Conservation (phyloP, 2,797 vertebrate genomes). For the Euthynnus affinis region DNA sequence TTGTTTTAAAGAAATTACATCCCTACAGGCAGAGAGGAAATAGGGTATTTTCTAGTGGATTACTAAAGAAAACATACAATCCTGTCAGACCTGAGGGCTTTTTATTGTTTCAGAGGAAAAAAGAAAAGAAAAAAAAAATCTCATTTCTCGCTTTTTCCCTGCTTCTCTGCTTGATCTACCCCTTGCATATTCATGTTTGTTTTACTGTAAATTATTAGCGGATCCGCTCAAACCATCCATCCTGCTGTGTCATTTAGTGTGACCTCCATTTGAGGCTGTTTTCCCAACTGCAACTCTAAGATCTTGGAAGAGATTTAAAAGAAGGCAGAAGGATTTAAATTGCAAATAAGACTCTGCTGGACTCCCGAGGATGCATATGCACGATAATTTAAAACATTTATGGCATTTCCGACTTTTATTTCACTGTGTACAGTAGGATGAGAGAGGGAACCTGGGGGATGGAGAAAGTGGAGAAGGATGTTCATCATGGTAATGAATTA, state of each 20-base stretch:
- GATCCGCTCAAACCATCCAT: slow-evolving; percentile 25
- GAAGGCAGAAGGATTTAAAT: slow-evolving; percentile 38
- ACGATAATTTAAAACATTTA: slow-evolving; percentile 42
- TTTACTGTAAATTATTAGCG: slow-evolving; percentile 47
- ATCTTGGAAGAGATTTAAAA: slow-evolving; percentile 56
- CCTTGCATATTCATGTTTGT: slow-evolving; percentile 29
- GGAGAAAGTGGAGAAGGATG: not conserved
- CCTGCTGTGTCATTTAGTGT: slow-evolving; percentile 12
- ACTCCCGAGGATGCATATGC: slow-evolving; percentile 25
- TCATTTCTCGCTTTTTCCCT: not conserved
- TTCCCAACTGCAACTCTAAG: slow-evolving; percentile 28
- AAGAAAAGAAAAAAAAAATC: not conserved
- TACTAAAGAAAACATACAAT: slow-evolving; percentile 51
- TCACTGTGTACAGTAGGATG: slow-evolving; percentile 17
- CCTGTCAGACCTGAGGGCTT: slow-evolving; percentile 32
- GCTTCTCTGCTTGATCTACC: slow-evolving; percentile 12
- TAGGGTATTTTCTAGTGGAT: slow-evolving; percentile 41
- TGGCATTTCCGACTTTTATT: slow-evolving; percentile 49
- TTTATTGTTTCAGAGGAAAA: slow-evolving; percentile 20
- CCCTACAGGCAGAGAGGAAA: slow-evolving; percentile 38
- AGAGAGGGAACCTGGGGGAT: not conserved
- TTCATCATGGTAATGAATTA: slow-evolving; percentile 21
- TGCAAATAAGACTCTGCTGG: slow-evolving; percentile 48
- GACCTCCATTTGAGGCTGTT: slow-evolving; percentile 49
- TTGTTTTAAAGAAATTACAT: slow-evolving; percentile 39